A percentile compares a stretch with the other conserved stretches of the same genome.
These are phyloP conservation scores for Apodemia mormo DNA, from an alignment of 2,888 invertebrate species.

Conservation along the genomic window DNA sequence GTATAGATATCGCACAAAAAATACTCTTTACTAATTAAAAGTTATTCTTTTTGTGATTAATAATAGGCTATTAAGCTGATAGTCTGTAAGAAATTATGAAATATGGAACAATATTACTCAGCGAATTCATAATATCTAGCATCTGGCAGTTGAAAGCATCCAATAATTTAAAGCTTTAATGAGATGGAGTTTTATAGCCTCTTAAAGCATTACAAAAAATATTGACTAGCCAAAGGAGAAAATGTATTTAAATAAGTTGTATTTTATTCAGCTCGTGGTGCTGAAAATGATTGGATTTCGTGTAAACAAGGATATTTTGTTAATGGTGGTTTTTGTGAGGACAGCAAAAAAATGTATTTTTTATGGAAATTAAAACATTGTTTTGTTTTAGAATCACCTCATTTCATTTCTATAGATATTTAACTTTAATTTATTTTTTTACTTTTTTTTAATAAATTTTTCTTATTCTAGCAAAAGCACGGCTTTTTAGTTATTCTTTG, in stretches of 20 bases:
- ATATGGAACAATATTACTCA: constrained; percentile 22
- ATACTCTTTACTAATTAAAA: background rate
- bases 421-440: too few species aligned
- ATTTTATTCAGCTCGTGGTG: background rate
- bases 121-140: constrained; percentile 20
- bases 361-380: too few species aligned
- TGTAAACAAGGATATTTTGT: background rate
- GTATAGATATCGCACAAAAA: too few species aligned
- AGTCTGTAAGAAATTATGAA: constrained; percentile 16
- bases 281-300: constrained; percentile 11
- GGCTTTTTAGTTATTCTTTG: too few species aligned
- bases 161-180: constrained; percentile 13
- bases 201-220: constrained; percentile 15
- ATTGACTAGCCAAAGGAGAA: background rate
- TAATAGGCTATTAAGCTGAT: constrained; percentile 1
- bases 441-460: too few species aligned
- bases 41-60: background rate
- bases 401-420: too few species aligned
- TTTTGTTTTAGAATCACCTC: too few species aligned
- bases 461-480: too few species aligned
- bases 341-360: too few species aligned
- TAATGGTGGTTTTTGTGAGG: background rate
- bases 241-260: background rate
- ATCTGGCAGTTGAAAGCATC: constrained; percentile 17
- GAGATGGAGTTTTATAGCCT: constrained; percentile 14